Base-by-base conservation (phyloP, 2,113 vertebrate genomes). In the Rafetus swinhoei region DNA sequence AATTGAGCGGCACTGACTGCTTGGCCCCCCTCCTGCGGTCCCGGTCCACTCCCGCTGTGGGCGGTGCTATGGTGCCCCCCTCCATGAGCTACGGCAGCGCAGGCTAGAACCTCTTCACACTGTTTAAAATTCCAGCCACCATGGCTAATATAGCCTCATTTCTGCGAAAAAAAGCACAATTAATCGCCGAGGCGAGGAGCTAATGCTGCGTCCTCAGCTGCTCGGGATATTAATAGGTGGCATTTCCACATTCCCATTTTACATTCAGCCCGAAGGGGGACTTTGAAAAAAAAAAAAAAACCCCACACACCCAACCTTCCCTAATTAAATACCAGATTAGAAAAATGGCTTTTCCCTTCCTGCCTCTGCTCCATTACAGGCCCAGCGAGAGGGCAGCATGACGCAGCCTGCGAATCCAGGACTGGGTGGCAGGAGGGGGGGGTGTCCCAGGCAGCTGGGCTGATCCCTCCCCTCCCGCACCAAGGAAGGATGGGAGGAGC, bases 131-230 rank as follows among this genome's bases (percentile, higher is more conserved):
- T 80, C 84, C 54, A 92, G 45, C 56, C 14, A 2, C 56, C 6
- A 1, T 1, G 0, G 25, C 54, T 84, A 21, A 1, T 0, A 8
- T 29, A 54, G 79, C 3, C 69, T 83, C 1, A 0, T 81, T 81
- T 56, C 60, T 79, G 52, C 29, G 45, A 56, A 62, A 54, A 53
- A 57, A 50, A 35, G 62, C 7, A 4, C 85, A 74, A 96, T 85
- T 79, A 81, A 59, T 18, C 32, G 13, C 27, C 0, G 0, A 60
- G 74, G 81, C 2, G 22, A 77, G 74, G 74, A 77, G 45, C 77
- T 79, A 19, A 29, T 1, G 2, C 4, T 25, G 5, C 54, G 9
- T 87, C 56, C 13, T 25, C 0, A 0, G 8, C 7, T 15, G 84
- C 76, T 89, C 32, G 2, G 80, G 79, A 53, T 52, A 29, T 2